These are phyloP conservation scores for Epistrophe eligans DNA, from an alignment of 2,888 invertebrate genomes.

Conservation along the genomic window DNA sequence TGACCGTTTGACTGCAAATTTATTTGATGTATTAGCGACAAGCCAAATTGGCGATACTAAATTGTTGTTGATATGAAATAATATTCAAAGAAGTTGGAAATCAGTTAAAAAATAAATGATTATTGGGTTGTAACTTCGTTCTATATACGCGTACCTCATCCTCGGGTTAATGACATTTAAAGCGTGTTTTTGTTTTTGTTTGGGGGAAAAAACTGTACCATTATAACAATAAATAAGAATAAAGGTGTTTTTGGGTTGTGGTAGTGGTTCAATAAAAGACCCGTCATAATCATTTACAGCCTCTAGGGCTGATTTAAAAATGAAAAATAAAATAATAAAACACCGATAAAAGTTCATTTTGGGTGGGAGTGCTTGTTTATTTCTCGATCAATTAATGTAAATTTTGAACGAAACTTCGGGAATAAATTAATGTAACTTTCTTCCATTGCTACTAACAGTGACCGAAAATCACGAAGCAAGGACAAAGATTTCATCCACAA, in stretches of 20 bases:
- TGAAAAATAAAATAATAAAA: conserved; percentile 4
- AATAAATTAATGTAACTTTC: not conserved
- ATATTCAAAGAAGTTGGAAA: conserved; percentile 37
- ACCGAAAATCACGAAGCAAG: not conserved
- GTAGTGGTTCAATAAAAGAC: conserved; percentile 2
- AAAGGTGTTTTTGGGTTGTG: not conserved
- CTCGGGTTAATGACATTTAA: conserved; percentile 26
- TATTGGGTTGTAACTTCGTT: conserved; percentile 14
- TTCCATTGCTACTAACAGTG: not conserved
- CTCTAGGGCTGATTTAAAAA: not conserved
- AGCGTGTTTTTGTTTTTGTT: conserved; percentile 15
- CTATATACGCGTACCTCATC: conserved; percentile 11
- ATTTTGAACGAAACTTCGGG: not conserved
- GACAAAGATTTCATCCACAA: not conserved
- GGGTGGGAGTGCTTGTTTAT: not conserved
- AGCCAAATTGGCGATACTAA: conserved; percentile 68
- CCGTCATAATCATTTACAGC: conserved; percentile 7
- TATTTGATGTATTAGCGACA: conserved; percentile 68
- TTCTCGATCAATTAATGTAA: not conserved
- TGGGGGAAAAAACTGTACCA: not conserved
- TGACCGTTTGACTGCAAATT: conserved; percentile 81
- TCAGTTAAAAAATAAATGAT: conserved; percentile 4
- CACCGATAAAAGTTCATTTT: no score
- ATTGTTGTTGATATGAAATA: conserved; percentile 46
- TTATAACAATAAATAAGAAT: conserved; percentile 1